Conservation (phyloP, 2,888 invertebrate species). For the Drosophila greeni region DNA sequence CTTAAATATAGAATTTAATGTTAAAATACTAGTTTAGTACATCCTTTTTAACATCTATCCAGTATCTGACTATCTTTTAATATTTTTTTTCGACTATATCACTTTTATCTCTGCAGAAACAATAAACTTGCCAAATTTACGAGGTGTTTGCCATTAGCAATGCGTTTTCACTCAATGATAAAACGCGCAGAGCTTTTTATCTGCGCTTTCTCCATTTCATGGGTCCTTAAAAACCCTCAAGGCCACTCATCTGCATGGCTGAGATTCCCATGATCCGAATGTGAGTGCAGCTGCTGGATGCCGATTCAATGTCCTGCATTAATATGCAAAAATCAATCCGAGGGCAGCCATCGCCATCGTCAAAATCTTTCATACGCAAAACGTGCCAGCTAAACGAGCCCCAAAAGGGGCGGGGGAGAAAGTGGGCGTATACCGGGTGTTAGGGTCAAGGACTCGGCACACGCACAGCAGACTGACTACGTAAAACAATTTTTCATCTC, state of each 20-base stretch:
- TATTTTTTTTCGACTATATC: no score
- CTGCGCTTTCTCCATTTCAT: slow-evolving; percentile 7
- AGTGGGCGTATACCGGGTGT: neutral
- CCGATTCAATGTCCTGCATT: slow-evolving; percentile 34
- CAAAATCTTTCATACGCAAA: slow-evolving; percentile 50
- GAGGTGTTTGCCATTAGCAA: slow-evolving; percentile 42
- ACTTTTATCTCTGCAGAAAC: slow-evolving; percentile 4
- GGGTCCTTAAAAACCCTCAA: slow-evolving; percentile 32
- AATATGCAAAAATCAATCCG: slow-evolving; percentile 56
- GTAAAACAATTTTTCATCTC: slow-evolving; percentile 22
- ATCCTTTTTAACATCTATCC: neutral
- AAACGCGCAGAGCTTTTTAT: slow-evolving; percentile 12
- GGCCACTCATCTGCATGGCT: slow-evolving; percentile 18
- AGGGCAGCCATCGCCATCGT: slow-evolving; percentile 30
- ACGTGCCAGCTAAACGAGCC: slow-evolving; percentile 45
- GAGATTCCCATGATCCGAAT: neutral
- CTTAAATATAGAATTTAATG: neutral
- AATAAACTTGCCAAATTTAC: slow-evolving; percentile 22
- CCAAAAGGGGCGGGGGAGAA: neutral
- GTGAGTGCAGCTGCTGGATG: slow-evolving; percentile 15
- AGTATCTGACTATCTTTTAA: neutral
- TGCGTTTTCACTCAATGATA: slow-evolving; percentile 13
- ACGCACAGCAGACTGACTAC: slow-evolving; percentile 28
- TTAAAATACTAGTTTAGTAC: no score
- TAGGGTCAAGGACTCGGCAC: slow-evolving; percentile 27